Conservation (phyloP, 1,140 invertebrate species). For the Triops cancriformis region DNA sequence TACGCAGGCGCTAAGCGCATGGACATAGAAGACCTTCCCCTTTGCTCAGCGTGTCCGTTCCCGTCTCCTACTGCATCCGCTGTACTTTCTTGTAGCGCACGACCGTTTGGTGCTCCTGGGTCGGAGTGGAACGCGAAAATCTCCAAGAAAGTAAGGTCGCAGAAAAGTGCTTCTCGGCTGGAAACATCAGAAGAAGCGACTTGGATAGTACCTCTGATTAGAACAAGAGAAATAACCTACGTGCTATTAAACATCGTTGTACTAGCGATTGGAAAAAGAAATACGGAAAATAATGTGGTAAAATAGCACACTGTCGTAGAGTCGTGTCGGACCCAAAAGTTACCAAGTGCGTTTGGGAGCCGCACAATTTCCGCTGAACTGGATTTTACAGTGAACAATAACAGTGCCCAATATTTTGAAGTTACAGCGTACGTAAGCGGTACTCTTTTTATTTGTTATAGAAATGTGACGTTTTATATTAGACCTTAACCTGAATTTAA, state of each 20-base stretch:
- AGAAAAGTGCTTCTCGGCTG: not conserved
- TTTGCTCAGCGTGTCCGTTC: not conserved
- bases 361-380: no score
- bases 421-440: no score
- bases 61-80: not conserved
- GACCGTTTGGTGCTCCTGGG: not conserved
- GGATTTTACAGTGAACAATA: no score
- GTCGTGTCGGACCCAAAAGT: no score
- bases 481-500: no score
- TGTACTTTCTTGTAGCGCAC: not conserved
- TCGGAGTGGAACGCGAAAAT: not conserved
- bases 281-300: no score
- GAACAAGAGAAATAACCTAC: not conserved
- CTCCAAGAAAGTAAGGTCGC: not conserved
- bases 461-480: no score
- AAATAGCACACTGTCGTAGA: no score
- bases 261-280: no score
- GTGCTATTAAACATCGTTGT: not conserved
- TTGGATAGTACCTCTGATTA: not conserved
- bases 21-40: not conserved
- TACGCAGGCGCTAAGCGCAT: not conserved
- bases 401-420: no score
- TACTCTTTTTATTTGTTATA: no score
- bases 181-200: not conserved
- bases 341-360: no score